Evolutionary conservation across 2,113 vertebrate genomes (phyloP).

Genomic region (Gymnogyps californianus): DNA sequence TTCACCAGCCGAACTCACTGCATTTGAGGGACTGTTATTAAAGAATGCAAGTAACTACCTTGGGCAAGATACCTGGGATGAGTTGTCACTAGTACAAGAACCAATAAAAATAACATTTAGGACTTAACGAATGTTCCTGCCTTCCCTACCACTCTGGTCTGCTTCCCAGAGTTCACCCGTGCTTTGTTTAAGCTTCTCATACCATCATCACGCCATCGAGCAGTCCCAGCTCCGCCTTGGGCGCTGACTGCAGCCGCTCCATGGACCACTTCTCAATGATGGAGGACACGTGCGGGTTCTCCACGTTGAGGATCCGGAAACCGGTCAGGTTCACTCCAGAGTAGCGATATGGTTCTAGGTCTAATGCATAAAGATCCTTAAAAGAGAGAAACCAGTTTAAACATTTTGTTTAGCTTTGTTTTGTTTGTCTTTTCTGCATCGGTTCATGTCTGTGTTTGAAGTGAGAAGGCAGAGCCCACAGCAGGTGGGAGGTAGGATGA

Average conservation of each 20-base stretch:
- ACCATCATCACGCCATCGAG: constrained; percentile 97
- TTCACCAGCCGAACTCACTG: neutral
- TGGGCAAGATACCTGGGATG: neutral
- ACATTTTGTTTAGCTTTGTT: neutral
- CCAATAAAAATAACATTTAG: neutral
- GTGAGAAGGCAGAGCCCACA: neutral
- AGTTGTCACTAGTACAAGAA: rapidly evolving
- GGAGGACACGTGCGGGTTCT: constrained; percentile 91
- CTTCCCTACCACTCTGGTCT: neutral
- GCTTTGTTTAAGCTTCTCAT: constrained; percentile 9
- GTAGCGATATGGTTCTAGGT: constrained; percentile 97
- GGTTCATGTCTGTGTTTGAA: neutral
- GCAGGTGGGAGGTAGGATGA: neutral
- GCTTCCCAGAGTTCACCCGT: neutral
- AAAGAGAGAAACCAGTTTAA: constrained; percentile 54
- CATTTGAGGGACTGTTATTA: neutral
- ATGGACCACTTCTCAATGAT: constrained; percentile 97
- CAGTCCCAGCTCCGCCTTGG: constrained; percentile 88
- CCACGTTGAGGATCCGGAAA: constrained; percentile 96
- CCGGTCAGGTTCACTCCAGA: constrained; percentile 98
- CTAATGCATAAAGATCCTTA: constrained; percentile 95
- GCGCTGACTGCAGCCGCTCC: constrained; percentile 86
- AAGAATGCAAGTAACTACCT: neutral
- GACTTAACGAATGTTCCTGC: neutral
- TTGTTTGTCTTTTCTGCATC: neutral